A percentile compares a stretch with the other conserved stretches of the same genome.
These are phyloP conservation scores for Phalloptychus januarius DNA, from an alignment of 2,797 vertebrate genomes.

Conservation along the genomic window DNA sequence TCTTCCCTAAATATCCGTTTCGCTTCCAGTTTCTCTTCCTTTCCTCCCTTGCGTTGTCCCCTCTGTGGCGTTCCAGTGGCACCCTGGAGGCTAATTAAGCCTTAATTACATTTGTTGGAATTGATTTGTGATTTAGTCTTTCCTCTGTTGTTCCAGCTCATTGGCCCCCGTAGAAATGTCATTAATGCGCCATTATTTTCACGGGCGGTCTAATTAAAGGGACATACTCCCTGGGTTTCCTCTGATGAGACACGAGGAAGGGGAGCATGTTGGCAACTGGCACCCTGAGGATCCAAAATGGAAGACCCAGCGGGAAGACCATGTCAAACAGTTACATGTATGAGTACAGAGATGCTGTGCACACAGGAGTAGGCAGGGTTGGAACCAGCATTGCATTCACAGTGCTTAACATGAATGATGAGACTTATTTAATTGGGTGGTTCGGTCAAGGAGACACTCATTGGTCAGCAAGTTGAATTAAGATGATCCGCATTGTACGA, in stretches of 20 bases:
- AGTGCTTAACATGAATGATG: conserved; percentile 29
- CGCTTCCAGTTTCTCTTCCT: conserved; percentile 47
- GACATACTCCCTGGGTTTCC: conserved; percentile 78
- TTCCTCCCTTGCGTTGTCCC: conserved; percentile 57
- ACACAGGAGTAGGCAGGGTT: conserved; percentile 40
- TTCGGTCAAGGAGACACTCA: background rate
- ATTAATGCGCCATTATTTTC: conserved; percentile 87
- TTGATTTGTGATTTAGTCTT: conserved; percentile 88
- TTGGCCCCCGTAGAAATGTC: conserved; percentile 84
- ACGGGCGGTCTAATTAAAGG: conserved; percentile 82
- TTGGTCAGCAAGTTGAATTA: background rate
- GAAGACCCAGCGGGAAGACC: conserved; percentile 44
- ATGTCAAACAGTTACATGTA: conserved; percentile 47
- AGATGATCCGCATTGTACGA: background rate
- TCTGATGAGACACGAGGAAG: conserved; percentile 72
- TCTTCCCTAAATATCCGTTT: conserved; percentile 58
- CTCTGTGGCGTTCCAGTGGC: conserved; percentile 66
- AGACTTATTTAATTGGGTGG: background rate
- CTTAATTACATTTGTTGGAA: conserved; percentile 89
- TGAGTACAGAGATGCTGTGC: conserved; percentile 26
- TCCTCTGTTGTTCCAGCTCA: conserved; percentile 85
- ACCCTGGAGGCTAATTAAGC: conserved; percentile 86
- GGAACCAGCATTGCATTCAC: conserved; percentile 24
- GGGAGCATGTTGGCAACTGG: conserved; percentile 64
- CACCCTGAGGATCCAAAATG: conserved; percentile 70